phyloP scores from a whole-genome alignment of 2,797 vertebrate genomes.

The Xiphorhynchus erythropygius region DNA sequence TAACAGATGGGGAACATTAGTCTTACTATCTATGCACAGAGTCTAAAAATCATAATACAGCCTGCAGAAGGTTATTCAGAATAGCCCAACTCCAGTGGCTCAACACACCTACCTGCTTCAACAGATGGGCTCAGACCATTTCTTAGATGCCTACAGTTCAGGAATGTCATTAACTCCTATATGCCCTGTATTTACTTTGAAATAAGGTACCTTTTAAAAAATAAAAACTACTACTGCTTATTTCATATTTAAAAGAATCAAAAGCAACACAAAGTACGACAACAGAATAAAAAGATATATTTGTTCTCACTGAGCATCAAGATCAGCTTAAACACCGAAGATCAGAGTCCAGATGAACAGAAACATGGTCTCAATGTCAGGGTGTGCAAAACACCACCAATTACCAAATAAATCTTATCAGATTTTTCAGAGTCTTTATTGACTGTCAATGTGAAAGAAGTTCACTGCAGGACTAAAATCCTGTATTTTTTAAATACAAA shows the following conservation, averaged over 20 bases:
- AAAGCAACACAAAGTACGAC: not conserved
- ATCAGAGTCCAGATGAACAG: not conserved
- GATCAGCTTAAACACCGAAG: not conserved
- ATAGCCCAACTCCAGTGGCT: not conserved
- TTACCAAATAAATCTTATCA: not conserved
- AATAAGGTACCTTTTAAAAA: not conserved
- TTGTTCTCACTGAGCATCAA: not conserved
- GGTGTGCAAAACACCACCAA: not conserved
- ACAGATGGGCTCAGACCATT: not conserved
- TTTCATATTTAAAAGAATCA: not conserved
- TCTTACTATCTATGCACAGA: not conserved
- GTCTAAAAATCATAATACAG: not conserved
- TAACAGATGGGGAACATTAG: not conserved
- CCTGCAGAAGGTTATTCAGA: not conserved
- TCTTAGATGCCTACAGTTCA: not conserved
- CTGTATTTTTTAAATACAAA: not conserved
- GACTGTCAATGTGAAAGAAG: not conserved
- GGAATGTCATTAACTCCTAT: not conserved
- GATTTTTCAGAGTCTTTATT: not conserved
- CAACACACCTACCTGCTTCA: not conserved
- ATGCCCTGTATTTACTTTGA: not conserved
- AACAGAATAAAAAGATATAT: not conserved
- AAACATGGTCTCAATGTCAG: not conserved
- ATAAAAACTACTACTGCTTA: not conserved
- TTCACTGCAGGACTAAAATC: not conserved